A percentile compares a stretch with the other conserved stretches of the same genome.
Conservation (phyloP, 2,113 vertebrate species). For the Setophaga petechia region DNA sequence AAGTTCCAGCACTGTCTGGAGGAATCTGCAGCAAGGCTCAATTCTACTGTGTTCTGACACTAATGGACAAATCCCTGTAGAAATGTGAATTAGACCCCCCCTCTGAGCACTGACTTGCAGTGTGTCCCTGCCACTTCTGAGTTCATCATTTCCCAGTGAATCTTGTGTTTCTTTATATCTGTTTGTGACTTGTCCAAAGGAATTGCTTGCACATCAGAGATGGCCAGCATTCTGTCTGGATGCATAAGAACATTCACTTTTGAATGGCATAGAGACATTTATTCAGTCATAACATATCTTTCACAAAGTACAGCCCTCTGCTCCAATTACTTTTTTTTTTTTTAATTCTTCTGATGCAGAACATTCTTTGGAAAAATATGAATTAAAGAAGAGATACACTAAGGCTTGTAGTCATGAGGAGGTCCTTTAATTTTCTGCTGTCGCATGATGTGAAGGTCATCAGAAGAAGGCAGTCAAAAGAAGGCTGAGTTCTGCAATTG, state of each 20-base stretch:
- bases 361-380: not conserved
- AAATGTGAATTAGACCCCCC: not conserved
- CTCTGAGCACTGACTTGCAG: not conserved
- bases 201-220: not conserved
- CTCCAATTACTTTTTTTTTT: not conserved
- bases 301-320: not conserved
- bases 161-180: not conserved
- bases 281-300: not conserved
- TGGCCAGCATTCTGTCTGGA: not conserved
- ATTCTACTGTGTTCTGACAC: not conserved
- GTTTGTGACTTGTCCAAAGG: not conserved
- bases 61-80: not conserved
- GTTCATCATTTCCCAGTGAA: not conserved
- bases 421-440: not conserved
- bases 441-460: not conserved
- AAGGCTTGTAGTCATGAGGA: not conserved
- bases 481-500: not conserved
- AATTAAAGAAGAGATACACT: not conserved
- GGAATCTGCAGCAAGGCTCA: not conserved
- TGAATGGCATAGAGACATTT: not conserved
- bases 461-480: not conserved
- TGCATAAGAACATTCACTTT: not conserved
- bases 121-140: not conserved
- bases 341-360: not conserved
- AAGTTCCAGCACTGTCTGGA: not conserved